These are phyloP conservation scores for Fregetta grallaria DNA, from an alignment of 2,113 vertebrate species.

Conservation along the genomic window DNA sequence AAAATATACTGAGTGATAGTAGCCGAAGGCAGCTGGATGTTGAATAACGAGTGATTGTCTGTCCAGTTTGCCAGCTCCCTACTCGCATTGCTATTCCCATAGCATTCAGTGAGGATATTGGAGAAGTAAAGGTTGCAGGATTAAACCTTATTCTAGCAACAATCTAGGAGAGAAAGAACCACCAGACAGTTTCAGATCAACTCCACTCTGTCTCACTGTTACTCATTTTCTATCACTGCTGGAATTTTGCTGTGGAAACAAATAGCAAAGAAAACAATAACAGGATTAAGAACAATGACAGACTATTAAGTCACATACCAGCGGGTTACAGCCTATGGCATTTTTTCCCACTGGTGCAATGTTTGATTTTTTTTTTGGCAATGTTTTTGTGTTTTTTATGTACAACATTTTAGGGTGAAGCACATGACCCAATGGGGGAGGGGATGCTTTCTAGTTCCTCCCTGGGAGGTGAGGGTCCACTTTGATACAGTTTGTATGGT, in stretches of 20 bases:
- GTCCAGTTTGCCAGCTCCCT: background rate
- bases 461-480: background rate
- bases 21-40: background rate
- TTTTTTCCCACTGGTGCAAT: background rate
- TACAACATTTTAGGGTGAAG: background rate
- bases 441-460: background rate
- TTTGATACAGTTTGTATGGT: background rate
- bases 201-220: background rate
- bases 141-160: background rate
- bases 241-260: constrained; percentile 59
- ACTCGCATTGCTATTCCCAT: background rate
- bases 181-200: background rate
- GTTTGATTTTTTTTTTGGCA: background rate
- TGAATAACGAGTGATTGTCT: background rate
- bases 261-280: constrained; percentile 56
- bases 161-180: background rate
- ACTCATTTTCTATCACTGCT: constrained; percentile 8
- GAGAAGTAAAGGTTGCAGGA: background rate
- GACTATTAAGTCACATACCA: constrained; percentile 16
- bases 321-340: constrained; percentile 9
- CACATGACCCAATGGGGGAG: background rate
- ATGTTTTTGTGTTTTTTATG: background rate
- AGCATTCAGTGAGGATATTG: background rate
- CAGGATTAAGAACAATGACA: constrained; percentile 55
- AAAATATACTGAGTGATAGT: background rate